Evolutionary conservation across 2,888 invertebrate genomes (phyloP).

Genomic region (Eupithecia inturbata): DNA sequence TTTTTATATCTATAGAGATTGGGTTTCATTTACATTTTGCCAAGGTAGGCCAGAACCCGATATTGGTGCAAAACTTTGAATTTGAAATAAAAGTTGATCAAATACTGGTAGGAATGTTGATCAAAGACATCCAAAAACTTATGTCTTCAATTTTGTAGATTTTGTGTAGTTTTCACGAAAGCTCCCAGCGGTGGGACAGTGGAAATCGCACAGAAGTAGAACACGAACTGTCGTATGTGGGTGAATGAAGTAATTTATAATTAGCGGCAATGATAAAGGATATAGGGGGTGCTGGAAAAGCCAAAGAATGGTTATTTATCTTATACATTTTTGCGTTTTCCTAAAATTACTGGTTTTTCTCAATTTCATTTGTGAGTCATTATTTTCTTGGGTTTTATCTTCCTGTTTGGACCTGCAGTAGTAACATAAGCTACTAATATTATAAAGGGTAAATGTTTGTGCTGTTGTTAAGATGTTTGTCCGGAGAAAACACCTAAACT

Average conservation of each 20-base stretch:
- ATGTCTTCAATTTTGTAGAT: background rate
- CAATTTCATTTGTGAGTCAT: background rate
- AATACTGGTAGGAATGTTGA: too few relatives aligned
- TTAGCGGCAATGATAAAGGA: slow-evolving; percentile 16
- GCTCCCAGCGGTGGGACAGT: slow-evolving; percentile 1
- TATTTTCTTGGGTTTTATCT: background rate
- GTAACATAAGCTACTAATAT: background rate
- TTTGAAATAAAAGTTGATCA: background rate
- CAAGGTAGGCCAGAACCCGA: background rate
- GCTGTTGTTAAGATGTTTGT: too few relatives aligned
- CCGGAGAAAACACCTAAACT: too few relatives aligned
- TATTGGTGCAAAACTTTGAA: background rate
- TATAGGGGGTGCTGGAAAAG: slow-evolving; percentile 30
- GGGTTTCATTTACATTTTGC: background rate
- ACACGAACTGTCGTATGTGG: slow-evolving; percentile 27
- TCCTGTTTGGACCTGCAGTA: background rate
- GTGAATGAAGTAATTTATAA: slow-evolving; percentile 22
- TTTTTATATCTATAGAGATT: background rate
- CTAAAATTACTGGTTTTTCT: background rate
- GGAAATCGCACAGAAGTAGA: background rate
- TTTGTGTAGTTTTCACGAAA: background rate
- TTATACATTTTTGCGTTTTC: background rate
- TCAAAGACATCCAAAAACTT: background rate
- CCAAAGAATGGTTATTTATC: background rate
- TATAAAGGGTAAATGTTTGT: too few relatives aligned